Percentiles rank a stretch among this genome's conserved stretches.
Conservation (phyloP, 2,797 vertebrate genomes). For the Crotalus adamanteus region DNA sequence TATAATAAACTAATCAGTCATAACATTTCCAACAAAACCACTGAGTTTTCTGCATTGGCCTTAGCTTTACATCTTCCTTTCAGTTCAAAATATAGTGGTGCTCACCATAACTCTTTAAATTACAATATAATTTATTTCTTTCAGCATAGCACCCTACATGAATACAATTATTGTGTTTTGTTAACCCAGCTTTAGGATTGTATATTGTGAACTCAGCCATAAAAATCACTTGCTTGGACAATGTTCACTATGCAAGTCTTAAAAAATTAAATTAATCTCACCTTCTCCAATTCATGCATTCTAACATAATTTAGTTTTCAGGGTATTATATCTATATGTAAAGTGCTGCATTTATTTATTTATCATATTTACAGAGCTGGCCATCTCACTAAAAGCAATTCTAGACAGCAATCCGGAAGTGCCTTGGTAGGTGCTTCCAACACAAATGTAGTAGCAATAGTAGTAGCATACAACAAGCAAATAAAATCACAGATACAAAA, state of each 20-base stretch:
- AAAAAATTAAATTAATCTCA: background rate
- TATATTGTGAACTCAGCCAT: background rate
- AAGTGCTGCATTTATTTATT: slow-evolving; percentile 12
- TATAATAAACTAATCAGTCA: background rate
- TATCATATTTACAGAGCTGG: background rate
- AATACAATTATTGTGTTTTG: background rate
- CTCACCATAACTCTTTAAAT: background rate
- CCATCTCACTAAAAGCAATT: background rate
- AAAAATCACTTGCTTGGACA: background rate
- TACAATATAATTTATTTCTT: background rate
- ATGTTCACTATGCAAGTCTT: background rate
- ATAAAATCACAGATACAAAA: background rate
- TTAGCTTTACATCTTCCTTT: background rate
- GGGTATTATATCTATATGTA: background rate
- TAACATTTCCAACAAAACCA: background rate
- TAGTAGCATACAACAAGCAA: background rate
- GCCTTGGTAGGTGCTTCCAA: background rate
- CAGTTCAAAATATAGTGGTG: background rate
- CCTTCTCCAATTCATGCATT: background rate
- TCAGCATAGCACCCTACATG: background rate
- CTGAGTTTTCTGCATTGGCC: background rate
- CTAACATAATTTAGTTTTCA: background rate
- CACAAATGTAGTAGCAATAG: background rate
- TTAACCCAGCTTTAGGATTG: background rate
- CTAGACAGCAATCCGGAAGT: background rate